A percentile compares a stretch with the other conserved stretches of the same genome.
Conservation (phyloP, 2,113 vertebrate species). For the Aythya baeri region DNA sequence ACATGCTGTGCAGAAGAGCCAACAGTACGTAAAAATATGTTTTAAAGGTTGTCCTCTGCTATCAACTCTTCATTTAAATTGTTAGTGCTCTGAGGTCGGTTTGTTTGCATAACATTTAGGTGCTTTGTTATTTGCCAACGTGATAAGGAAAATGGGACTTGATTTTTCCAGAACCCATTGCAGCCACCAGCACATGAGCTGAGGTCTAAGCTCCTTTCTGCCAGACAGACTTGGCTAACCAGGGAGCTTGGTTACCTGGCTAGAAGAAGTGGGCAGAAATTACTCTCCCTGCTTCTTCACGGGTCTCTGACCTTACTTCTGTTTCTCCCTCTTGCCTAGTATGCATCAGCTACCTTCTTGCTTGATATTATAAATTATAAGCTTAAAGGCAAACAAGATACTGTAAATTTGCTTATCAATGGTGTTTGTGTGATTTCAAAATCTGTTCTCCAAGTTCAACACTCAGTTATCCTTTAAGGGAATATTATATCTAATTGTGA, state of each 20-base stretch:
- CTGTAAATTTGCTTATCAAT: background rate
- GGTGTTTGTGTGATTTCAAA: background rate
- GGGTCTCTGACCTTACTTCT: background rate
- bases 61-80: background rate
- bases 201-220: background rate
- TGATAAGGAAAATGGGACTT: background rate
- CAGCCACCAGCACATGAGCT: background rate
- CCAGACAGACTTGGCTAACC: no score
- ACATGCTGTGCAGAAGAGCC: background rate
- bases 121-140: background rate
- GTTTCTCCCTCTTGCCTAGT: background rate
- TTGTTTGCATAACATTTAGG: background rate
- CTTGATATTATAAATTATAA: background rate
- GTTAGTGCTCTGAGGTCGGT: background rate
- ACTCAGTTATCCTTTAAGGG: background rate
- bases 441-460: background rate
- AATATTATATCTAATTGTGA: background rate
- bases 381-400: background rate
- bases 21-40: background rate
- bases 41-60: background rate
- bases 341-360: background rate
- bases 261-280: background rate
- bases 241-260: background rate
- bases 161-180: background rate
- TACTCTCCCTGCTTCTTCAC: background rate